Evolutionary conservation across 35 echinoderm and acorn worm genomes (phyloP).

Genomic region (Lytechinus pictus): DNA sequence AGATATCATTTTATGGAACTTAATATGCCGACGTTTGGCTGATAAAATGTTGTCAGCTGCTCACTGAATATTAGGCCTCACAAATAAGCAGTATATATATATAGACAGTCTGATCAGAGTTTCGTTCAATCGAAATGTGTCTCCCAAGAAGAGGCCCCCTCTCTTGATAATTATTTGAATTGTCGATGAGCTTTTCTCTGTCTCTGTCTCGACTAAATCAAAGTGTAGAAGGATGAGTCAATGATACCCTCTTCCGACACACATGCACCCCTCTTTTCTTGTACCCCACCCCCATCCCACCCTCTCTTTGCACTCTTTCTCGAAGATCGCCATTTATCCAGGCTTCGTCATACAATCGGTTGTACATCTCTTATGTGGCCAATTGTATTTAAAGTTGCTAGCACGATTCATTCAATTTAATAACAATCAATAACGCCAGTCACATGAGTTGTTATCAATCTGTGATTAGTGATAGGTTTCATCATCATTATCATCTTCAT

Average conservation of each 20-base stretch:
- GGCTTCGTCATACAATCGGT: background rate
- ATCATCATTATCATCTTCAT: too few species aligned
- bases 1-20: background rate
- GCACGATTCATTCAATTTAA: too few species aligned
- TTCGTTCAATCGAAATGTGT: background rate
- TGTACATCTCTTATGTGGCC: too few species aligned
- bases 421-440: too few species aligned
- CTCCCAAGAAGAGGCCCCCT: background rate
- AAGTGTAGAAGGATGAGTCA: background rate
- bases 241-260: background rate
- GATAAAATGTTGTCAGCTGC: background rate
- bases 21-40: background rate
- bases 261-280: background rate
- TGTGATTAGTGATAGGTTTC: too few species aligned
- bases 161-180: background rate
- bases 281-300: background rate
- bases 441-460: too few species aligned
- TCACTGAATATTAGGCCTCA: background rate
- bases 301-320: background rate
- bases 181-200: background rate
- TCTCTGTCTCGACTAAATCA: background rate
- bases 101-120: background rate
- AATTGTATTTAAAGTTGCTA: too few species aligned
- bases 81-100: background rate
- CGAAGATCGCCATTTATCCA: background rate